Evolutionary conservation across 2,797 vertebrate genomes (phyloP).

Genomic region (Tympanoctomys barrerae): DNA sequence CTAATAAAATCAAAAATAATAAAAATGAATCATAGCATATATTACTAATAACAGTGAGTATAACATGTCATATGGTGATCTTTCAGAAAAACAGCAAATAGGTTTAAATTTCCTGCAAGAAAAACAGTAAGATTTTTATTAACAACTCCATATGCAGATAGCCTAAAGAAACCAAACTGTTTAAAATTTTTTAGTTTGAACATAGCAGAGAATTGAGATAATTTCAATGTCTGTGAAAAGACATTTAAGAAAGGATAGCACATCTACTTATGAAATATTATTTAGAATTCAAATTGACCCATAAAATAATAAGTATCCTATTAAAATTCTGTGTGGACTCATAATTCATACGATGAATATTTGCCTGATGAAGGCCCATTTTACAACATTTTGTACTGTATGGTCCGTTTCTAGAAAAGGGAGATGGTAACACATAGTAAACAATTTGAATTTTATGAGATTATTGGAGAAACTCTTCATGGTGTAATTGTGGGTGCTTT

Average conservation of each 20-base stretch:
- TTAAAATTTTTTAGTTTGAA: background rate
- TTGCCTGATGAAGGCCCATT: background rate
- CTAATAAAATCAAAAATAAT: background rate
- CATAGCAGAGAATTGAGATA: background rate
- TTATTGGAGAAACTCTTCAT: background rate
- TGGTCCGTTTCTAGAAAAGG: background rate
- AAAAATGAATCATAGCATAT: background rate
- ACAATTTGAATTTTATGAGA: background rate
- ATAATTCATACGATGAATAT: background rate
- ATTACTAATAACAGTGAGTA: background rate
- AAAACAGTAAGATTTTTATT: background rate
- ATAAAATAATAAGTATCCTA: background rate
- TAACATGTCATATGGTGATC: background rate
- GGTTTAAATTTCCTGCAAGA: background rate
- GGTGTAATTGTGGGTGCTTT: fast-evolving
- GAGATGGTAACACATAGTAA: background rate
- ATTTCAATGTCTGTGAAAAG: background rate
- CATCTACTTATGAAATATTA: background rate
- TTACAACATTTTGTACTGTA: background rate
- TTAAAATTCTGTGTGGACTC: background rate
- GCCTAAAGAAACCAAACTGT: background rate
- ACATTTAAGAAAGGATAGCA: background rate
- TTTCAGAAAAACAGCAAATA: background rate
- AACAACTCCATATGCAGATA: background rate
- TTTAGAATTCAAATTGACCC: background rate